These are phyloP conservation scores for Salminus brasiliensis DNA, from an alignment of 2,113 vertebrate species.

Conservation along the genomic window DNA sequence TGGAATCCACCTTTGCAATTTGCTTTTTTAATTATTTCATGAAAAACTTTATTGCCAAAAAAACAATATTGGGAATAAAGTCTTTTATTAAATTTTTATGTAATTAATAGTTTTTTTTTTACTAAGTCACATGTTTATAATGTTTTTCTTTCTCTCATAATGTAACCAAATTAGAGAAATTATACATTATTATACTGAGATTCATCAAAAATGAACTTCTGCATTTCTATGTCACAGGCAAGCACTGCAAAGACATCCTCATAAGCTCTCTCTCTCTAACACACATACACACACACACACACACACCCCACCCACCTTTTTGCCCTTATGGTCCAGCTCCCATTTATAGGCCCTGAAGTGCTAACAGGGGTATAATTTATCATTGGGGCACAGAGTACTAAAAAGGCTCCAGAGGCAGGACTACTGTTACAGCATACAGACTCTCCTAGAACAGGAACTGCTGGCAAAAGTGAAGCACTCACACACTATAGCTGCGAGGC, in stretches of 20 bases:
- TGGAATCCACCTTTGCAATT: too few species aligned
- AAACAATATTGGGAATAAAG: too few species aligned
- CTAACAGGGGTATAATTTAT: slow-evolving; percentile 62
- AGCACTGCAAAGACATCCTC: not conserved
- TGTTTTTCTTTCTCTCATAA: too few species aligned
- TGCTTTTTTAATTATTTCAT: too few species aligned
- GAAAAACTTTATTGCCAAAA: too few species aligned
- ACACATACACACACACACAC: slow-evolving; percentile 10
- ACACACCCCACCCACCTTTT: slow-evolving; percentile 22
- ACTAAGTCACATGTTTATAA: too few species aligned
- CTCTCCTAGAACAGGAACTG: not conserved
- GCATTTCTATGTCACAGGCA: not conserved
- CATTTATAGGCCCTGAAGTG: slow-evolving; percentile 60
- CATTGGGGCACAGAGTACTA: slow-evolving; percentile 47
- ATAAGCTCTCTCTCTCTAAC: not conserved
- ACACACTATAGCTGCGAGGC: too few species aligned
- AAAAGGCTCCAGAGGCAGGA: slow-evolving; percentile 10
- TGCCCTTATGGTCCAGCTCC: slow-evolving; percentile 66
- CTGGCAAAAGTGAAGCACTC: too few species aligned
- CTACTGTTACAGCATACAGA: not conserved
- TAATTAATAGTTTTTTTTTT: too few species aligned
- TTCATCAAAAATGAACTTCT: too few species aligned
- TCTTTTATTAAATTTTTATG: too few species aligned
- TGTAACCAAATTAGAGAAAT: not conserved
- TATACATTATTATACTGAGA: too few species aligned